Conservation (phyloP, 2,113 vertebrate genomes). For the Esox niger region DNA sequence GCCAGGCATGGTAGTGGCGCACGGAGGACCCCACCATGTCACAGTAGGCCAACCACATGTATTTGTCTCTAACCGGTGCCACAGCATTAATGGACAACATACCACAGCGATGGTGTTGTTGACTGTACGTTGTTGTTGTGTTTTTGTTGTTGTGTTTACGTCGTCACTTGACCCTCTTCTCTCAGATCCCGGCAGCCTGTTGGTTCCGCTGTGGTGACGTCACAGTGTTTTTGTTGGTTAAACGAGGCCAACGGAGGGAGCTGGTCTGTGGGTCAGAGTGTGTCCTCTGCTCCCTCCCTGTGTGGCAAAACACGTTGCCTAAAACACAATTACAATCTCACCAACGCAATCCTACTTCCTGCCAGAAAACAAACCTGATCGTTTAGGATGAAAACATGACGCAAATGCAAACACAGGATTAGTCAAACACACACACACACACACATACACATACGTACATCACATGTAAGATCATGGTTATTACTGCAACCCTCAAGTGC, state of each 20-base stretch:
- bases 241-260: constrained; percentile 50
- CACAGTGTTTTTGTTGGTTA: constrained; percentile 39
- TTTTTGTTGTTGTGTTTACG: constrained; percentile 3
- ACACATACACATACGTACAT: neutral
- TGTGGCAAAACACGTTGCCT: constrained; percentile 11
- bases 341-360: neutral
- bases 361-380: neutral
- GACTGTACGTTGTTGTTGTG: neutral
- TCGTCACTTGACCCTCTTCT: constrained; percentile 10
- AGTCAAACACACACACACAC: neutral
- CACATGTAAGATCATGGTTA: neutral
- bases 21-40: neutral
- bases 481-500: neutral
- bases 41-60: neutral
- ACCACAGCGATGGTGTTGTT: neutral
- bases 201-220: constrained; percentile 26
- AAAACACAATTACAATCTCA: neutral
- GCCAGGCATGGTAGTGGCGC: neutral
- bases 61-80: too few species aligned
- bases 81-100: too few species aligned
- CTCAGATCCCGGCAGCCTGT: neutral
- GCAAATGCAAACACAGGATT: neutral
- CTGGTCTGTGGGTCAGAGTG: constrained; percentile 33
- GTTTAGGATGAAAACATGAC: neutral
- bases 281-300: neutral